Evolutionary conservation across 1,140 invertebrate species (phyloP), one percentile per base, ranked within the genome.

Genomic region (Aphelinus certus): DNA sequence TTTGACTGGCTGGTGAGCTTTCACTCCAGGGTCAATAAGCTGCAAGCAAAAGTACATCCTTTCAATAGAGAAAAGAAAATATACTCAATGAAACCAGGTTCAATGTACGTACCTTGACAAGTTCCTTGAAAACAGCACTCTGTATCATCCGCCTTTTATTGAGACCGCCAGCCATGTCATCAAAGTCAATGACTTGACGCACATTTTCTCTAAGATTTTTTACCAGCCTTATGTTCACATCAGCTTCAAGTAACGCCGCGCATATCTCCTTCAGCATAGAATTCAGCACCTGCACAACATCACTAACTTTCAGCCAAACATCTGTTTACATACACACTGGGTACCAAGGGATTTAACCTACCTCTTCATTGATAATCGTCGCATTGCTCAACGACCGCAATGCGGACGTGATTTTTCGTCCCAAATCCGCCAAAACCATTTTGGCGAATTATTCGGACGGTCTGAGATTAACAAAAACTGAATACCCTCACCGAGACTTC

Each of bases 381-480:
- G 98, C 98, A 92, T 98, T 98, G 88, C 97, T 98, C 72, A 99
- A 90, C 51, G 97, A 98, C 81, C 97, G 94, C 84, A 99, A 89
- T 63, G 98, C 98, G 83, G 96, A 96, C 80, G 98, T 99, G 87
- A 99, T 99, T 91, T 99, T 99, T 85, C 98, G 93, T 83, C 98
- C 98, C 87, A 99, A 93, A 92, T 99, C 98, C 81, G 98, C 98
- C 92, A 99, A 96, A 87, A 99, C 98, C 98, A 99, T 99, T 84
- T 90, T 95, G 71, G 69, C 45, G 51, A 55, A n/a, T 78, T 83
- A 26, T 26, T 26, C 26, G 26, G 26, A 26, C 26, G 26, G 26
- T 26, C 26, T 26, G 26, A 26, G 26, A 26, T 26, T 26, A 26
- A 26, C 26, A 26, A 26, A 26, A 26, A 26, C 26, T 26, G 26